Evolutionary conservation across 2,888 invertebrate species (phyloP).

Genomic region (Leptinotarsa haldemani): DNA sequence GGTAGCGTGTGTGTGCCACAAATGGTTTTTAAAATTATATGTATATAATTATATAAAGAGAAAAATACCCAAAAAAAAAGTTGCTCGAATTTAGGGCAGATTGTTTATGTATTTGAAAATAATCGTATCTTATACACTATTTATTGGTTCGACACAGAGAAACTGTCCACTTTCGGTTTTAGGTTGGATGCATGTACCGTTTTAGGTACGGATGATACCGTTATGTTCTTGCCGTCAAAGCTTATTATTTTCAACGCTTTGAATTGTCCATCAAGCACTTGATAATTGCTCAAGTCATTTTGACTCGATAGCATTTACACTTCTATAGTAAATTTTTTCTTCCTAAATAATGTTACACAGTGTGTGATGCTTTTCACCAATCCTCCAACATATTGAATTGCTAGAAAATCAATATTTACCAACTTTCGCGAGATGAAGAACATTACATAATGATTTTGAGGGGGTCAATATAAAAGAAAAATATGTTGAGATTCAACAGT

Average conservation of each 20-base stretch:
- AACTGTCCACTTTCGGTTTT: conserved; percentile 46
- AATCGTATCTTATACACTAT: conserved; percentile 64
- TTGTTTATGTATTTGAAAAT: conserved; percentile 65
- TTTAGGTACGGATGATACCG: conserved; percentile 48
- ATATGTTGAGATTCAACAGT: too few species aligned
- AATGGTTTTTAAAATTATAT: conserved; percentile 67
- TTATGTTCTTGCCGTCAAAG: too few species aligned
- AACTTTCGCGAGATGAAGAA: too few species aligned
- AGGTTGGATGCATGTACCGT: conserved; percentile 43
- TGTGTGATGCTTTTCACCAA: too few species aligned
- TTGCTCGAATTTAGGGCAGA: conserved; percentile 65
- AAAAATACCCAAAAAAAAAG: conserved; percentile 59
- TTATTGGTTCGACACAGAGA: conserved; percentile 47
- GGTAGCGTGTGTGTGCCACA: conserved; percentile 55
- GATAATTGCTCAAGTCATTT: neutral
- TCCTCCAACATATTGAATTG: too few species aligned
- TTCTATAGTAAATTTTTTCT: neutral
- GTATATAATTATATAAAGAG: conserved; percentile 63
- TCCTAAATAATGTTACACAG: neutral
- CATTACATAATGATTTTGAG: too few species aligned
- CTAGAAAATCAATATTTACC: too few species aligned
- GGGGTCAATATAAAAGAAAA: too few species aligned
- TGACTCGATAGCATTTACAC: neutral
- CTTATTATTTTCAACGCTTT: neutral
- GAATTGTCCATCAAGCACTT: neutral